Base-by-base conservation (phyloP, 2,888 invertebrate genomes). In the Stegana nigrithorax region DNA sequence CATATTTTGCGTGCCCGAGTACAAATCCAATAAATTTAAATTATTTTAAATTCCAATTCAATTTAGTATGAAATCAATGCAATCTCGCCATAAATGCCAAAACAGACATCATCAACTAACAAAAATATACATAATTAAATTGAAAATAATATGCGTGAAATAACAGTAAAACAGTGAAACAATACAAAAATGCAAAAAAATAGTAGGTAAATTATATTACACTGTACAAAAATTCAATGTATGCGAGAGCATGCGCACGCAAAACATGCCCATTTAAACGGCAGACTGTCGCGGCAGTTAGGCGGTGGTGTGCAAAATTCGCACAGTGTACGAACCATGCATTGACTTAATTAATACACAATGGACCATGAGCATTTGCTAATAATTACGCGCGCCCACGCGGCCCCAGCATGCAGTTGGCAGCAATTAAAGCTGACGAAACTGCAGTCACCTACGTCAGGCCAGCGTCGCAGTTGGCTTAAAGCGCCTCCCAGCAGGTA, bases 41-140 rank as follows among this genome's bases (percentile, higher is more conserved):
- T 53, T 19, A 53, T 53, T 53, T 53, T 27, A 21, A 51, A 60
- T 36, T 44, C 60, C 53, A 42, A 60, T 45, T 59, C 2, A 42
- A 56, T 63, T 63, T 63, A 55, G 17, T 63, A 63, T 61, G 21
- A 63, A 61, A 66, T 61, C 59, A 61, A 63, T 63, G 66, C 60
- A 44, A 44, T 58, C 53, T 27, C 21, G 8, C 59, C 60, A 60
- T 32, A 60, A 47, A 42, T 59, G 32, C 59, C 59, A 51, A 39
- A n/a, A n/a, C 51, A 51, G 59, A 25, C 32, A 59, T 51, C 59
- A 51, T 25, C 59, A 59, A 59, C 59, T 59, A 32, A 59, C 47
- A 45, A 42, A 25, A 26, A 21, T 50, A n/a, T 23, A 27, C 14
- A 27, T 23, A 51, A 27, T 27, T 27, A 7, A 27, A 27, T 51